Evolutionary conservation across 2,113 vertebrate species (phyloP).

Genomic region (Rhipidura dahli): DNA sequence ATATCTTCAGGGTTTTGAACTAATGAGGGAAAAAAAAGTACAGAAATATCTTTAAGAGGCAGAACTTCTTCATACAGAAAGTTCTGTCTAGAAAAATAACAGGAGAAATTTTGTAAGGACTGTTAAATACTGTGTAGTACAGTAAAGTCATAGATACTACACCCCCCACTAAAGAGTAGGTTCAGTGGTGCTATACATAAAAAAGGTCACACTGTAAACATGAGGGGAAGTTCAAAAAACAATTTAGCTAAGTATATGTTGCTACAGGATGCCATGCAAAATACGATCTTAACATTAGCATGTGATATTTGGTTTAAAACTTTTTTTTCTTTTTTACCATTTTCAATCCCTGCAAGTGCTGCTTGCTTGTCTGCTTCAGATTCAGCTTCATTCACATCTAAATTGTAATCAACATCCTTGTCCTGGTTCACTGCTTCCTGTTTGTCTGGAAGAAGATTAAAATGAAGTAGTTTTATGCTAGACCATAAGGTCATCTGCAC

Average conservation of each 20-base stretch:
- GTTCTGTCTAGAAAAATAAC: not conserved
- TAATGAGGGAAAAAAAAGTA: not conserved
- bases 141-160: not conserved
- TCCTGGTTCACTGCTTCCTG: constrained; percentile 67
- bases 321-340: constrained; percentile 26
- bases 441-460: constrained; percentile 29
- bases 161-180: not conserved
- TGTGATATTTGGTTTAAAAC: not conserved
- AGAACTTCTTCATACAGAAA: not conserved
- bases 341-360: constrained; percentile 75
- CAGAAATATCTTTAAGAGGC: not conserved
- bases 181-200: not conserved
- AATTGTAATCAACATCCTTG: constrained; percentile 78
- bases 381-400: constrained; percentile 89
- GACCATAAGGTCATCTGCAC: not conserved
- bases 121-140: not conserved
- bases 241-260: not conserved
- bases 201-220: not conserved
- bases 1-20: constrained; percentile 45
- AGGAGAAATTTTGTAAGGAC: not conserved
- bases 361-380: constrained; percentile 90
- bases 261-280: not conserved
- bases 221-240: not conserved
- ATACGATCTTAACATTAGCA: not conserved
- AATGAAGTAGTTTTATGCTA: not conserved